Percentiles rank a stretch among this genome's conserved stretches.
Conservation (phyloP, 2,797 vertebrate genomes). For the Cynodonichthys magdalenae region DNA sequence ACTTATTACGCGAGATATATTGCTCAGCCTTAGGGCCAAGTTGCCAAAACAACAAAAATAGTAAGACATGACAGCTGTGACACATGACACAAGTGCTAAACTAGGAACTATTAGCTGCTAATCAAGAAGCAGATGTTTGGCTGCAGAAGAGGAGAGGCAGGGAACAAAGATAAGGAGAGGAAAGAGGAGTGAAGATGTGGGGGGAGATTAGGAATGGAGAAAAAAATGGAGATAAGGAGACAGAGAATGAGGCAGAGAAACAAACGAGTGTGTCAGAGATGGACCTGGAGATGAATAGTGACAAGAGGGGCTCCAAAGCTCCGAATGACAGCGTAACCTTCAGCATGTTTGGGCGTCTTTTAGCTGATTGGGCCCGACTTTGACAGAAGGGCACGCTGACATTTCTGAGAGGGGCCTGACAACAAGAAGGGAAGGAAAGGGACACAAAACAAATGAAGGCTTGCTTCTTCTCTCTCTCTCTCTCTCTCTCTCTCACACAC, state of each 20-base stretch:
- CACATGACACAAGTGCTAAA: constrained; percentile 55
- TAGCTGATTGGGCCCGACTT: constrained; percentile 77
- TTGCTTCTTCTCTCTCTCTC: constrained; percentile 23
- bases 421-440: constrained; percentile 72
- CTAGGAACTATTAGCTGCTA: constrained; percentile 57
- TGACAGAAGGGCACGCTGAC: constrained; percentile 79
- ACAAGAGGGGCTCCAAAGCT: constrained; percentile 73
- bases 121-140: constrained; percentile 53
- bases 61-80: constrained; percentile 10
- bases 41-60: no score
- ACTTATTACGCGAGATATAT: no score
- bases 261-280: constrained; percentile 75
- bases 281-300: constrained; percentile 74
- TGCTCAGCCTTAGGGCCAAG: no score
- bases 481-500: constrained; percentile 2
- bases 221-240: constrained; percentile 73
- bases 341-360: constrained; percentile 62
- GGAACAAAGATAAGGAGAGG: constrained; percentile 59
- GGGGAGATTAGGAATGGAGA: constrained; percentile 56
- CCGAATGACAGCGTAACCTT: constrained; percentile 79
- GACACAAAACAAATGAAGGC: constrained; percentile 71
- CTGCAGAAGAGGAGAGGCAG: constrained; percentile 37
- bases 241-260: constrained; percentile 63
- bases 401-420: constrained; percentile 76
- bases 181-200: constrained; percentile 54